Conservation (phyloP, 2,797 vertebrate species). For the Takifugu rubripes region DNA sequence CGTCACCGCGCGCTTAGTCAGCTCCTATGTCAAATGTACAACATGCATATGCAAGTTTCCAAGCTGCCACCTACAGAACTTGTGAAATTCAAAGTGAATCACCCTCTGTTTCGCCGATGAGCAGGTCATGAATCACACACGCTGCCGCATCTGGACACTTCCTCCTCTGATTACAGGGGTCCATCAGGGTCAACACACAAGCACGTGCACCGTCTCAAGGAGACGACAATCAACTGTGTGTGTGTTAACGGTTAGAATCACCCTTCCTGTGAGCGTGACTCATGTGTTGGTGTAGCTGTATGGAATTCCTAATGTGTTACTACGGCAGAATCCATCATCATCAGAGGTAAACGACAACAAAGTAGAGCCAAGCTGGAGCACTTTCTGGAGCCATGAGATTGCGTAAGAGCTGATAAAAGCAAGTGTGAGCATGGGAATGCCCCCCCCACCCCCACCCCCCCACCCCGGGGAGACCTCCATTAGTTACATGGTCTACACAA, state of each 20-base stretch:
- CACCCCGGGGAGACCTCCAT: background rate
- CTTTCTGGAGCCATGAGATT: conserved; percentile 27
- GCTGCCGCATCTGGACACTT: conserved; percentile 27
- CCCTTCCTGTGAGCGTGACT: conserved; percentile 19
- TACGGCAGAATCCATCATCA: conserved; percentile 13
- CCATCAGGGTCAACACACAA: conserved; percentile 19
- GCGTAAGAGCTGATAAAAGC: conserved; percentile 30
- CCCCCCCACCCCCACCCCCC: background rate
- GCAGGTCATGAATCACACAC: conserved; percentile 31
- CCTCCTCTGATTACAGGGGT: conserved; percentile 37
- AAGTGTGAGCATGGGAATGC: conserved; percentile 17
- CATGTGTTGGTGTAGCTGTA: conserved; percentile 14
- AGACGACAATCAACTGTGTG: conserved; percentile 37
- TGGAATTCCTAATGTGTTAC: conserved; percentile 38
- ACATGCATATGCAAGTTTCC: conserved; percentile 16
- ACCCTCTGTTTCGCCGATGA: conserved; percentile 20
- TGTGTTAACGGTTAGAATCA: conserved; percentile 39
- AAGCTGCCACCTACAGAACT: conserved; percentile 46
- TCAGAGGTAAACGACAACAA: conserved; percentile 21
- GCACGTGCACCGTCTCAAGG: conserved; percentile 21
- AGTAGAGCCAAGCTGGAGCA: conserved; percentile 30
- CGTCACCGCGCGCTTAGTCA: conserved; percentile 45
- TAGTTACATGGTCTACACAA: too few species aligned
- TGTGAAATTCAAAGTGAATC: conserved; percentile 54
- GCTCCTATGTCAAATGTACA: conserved; percentile 12